These are phyloP conservation scores for Cryptophagus acutangulus DNA, from an alignment of 2,888 invertebrate species.

Conservation along the genomic window DNA sequence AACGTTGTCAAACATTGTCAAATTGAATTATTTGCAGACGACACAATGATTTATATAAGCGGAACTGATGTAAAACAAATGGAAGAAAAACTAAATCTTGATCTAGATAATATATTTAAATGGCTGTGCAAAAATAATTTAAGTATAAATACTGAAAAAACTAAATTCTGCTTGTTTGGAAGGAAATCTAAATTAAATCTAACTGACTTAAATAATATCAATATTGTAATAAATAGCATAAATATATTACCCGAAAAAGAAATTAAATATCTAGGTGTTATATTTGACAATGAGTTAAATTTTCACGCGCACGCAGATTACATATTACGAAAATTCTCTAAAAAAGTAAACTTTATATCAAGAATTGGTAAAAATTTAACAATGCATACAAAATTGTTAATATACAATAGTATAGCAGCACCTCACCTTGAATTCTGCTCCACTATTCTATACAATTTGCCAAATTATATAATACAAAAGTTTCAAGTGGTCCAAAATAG, in stretches of 20 bases:
- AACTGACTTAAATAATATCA: not conserved
- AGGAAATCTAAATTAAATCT: not conserved
- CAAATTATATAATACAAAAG: not conserved
- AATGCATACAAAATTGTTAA: not conserved
- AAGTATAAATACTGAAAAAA: slow-evolving; percentile 1
- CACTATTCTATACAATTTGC: slow-evolving; percentile 1
- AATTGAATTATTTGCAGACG: slow-evolving; percentile 4
- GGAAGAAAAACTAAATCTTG: not conserved
- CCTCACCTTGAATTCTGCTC: not conserved
- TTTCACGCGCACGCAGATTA: not conserved
- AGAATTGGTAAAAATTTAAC: not conserved
- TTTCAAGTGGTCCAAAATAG: not conserved
- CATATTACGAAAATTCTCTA: not conserved
- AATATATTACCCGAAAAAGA: not conserved
- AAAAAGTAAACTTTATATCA: not conserved
- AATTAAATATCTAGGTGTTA: slow-evolving; percentile 4
- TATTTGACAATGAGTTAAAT: not conserved
- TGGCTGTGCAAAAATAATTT: slow-evolving; percentile 1
- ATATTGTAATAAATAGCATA: not conserved
- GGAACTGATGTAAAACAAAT: not conserved
- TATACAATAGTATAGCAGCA: slow-evolving; percentile 2
- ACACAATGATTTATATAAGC: not conserved
- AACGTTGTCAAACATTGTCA: not conserved
- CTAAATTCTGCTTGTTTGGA: slow-evolving; percentile 3
- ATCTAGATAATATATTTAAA: not conserved